A percentile compares a stretch with the other conserved stretches of the same genome.
Conservation (phyloP, 2,113 vertebrate genomes). For the Ictidomys tridecemlineatus region DNA sequence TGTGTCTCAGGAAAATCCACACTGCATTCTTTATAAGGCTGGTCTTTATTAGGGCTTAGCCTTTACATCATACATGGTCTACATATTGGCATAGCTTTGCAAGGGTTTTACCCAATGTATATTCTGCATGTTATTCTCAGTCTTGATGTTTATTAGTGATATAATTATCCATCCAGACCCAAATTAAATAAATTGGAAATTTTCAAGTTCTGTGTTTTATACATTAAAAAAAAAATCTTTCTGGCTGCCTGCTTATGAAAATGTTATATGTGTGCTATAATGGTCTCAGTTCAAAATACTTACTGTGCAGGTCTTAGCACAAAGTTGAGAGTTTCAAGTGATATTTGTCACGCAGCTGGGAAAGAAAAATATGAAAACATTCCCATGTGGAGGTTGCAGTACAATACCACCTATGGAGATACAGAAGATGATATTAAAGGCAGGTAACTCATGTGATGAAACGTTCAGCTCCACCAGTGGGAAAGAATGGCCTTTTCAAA, state of each 20-base stretch:
- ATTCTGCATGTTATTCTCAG: conserved; percentile 53
- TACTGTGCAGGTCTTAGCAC: not conserved
- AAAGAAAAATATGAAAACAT: conserved; percentile 23
- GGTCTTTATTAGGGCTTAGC: conserved; percentile 79
- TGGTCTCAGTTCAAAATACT: conserved; percentile 54
- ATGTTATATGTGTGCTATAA: not conserved
- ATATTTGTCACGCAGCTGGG: not conserved
- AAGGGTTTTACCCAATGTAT: conserved; percentile 25
- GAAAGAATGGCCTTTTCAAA: not conserved
- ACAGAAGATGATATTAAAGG: not conserved
- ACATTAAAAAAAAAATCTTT: conserved; percentile 4
- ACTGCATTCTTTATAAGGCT: conserved; percentile 62
- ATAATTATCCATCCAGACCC: conserved; percentile 65
- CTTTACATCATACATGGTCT: conserved; percentile 41
- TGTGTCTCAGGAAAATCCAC: conserved; percentile 59
- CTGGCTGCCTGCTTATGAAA: conserved; percentile 46
- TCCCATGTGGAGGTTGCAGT: not conserved
- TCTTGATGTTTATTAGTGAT: conserved; percentile 63
- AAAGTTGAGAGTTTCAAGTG: not conserved
- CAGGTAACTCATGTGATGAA: not conserved
- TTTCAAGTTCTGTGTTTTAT: conserved; percentile 56
- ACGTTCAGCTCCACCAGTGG: not conserved
- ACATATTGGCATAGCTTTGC: conserved; percentile 56
- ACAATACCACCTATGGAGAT: not conserved
- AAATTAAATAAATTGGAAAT: conserved; percentile 72